Conservation (phyloP, 2,888 invertebrate species). For the Anoplius nigerrimus region DNA sequence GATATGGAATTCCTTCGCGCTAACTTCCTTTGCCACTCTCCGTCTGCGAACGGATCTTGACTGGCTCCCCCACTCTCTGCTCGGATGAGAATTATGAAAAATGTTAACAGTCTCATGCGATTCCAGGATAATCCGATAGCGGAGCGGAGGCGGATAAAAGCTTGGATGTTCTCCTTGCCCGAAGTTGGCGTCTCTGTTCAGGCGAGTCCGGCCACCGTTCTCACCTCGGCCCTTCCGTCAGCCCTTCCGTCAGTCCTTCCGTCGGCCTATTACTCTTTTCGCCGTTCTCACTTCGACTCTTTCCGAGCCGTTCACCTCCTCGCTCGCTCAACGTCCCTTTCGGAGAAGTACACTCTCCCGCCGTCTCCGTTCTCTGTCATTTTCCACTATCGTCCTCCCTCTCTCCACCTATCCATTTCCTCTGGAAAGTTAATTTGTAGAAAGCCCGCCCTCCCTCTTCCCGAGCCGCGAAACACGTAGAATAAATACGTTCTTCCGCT, state of each 20-base stretch:
- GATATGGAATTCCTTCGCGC: not conserved
- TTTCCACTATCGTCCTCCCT: conserved; percentile 10
- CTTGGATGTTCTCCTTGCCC: conserved; percentile 34
- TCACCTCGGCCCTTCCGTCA: not conserved
- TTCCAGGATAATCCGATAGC: conserved; percentile 48
- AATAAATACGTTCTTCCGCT: conserved; percentile 66
- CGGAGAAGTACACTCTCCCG: no score
- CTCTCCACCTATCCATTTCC: conserved; percentile 46
- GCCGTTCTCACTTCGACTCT: not conserved
- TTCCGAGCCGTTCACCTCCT: no score
- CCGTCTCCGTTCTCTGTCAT: conserved; percentile 4
- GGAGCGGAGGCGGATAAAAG: conserved; percentile 34
- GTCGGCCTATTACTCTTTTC: not conserved
- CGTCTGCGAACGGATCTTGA: no score
- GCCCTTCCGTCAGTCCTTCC: not conserved
- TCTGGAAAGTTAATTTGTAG: conserved; percentile 67
- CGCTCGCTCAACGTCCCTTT: no score
- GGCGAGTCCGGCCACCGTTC: no score
- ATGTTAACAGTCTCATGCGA: conserved; percentile 48
- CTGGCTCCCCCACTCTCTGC: no score
- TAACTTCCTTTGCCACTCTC: no score
- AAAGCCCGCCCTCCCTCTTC: conserved; percentile 41
- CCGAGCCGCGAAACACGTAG: conserved; percentile 58
- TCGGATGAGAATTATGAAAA: conserved; percentile 46
- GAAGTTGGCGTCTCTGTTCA: not conserved